Evolutionary conservation across 2,113 vertebrate genomes (phyloP), one percentile per base, ranked within the genome.

Genomic region (Vulpes ferrilata): DNA sequence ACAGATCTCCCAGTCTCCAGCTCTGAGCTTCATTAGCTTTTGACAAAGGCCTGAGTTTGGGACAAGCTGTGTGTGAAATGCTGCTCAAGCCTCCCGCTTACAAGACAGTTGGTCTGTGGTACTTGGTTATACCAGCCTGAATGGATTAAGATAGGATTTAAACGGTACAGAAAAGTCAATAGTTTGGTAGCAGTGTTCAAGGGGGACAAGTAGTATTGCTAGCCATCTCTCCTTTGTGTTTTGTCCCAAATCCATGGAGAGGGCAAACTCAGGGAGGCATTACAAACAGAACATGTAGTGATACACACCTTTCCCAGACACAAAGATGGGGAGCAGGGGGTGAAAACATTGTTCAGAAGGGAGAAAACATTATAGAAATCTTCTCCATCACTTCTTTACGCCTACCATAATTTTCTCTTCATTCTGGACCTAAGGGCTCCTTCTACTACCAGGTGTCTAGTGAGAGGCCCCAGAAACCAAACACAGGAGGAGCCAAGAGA

Each of bases 151-250:
- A 27, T 20, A 2, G 20, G 65, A 17, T 71, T 35, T 11, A 53
- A 35, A 17, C 2, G 23, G 32, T 17, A 11, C 1, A 5, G 22
- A 11, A 25, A 25, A n/a, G 27, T 35, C 35, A 25, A 10, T 2
- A 27, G 60, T 35, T 19, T 3, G 23, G 32, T 74, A 30, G 51
- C 32, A 35, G n/a, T 9, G 73, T 35, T n/a, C 11, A 25, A 0
- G 67, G 11, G 27, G 43, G 4, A 22, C 19, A 0, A 2, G 17
- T 27, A 25, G 10, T 8, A 1, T 2, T 27, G 19, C 1, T 16
- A 19, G 13, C 60, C 43, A 69, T 12, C 2, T 30, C 43, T 48
- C 2, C n/a, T 32, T n/a, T 13, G 10, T 22, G 3, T 11, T 60
- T 79, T 30, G 10, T 88, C 10, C 16, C 25, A 35, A 22, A 3